Evolutionary conservation across 2,888 invertebrate species (phyloP).

Genomic region (Leptinotarsa tumamoca): DNA sequence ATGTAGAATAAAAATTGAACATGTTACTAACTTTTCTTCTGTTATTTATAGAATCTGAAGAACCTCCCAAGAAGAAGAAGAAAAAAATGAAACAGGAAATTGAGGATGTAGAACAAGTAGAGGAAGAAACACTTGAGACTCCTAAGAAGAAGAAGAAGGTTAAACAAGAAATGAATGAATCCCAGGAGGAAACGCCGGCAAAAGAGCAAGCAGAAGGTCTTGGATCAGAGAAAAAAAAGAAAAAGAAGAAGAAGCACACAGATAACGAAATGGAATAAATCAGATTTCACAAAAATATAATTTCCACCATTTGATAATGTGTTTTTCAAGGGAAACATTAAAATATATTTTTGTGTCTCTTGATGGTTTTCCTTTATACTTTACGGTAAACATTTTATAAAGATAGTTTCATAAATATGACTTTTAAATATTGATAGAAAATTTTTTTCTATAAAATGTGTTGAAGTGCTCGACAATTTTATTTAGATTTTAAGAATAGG

Average conservation of each 20-base stretch:
- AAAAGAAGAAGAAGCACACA: constrained; percentile 48
- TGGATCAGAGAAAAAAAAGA: constrained; percentile 49
- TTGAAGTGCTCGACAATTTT: not conserved
- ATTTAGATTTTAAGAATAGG: constrained; percentile 15
- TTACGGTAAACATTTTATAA: too few relatives aligned
- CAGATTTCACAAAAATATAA: too few relatives aligned
- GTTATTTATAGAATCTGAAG: constrained; percentile 37
- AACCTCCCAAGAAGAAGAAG: constrained; percentile 59
- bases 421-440: constrained; percentile 1
- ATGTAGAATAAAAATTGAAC: too few relatives aligned
- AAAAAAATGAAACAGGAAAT: constrained; percentile 57
- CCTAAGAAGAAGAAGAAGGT: constrained; percentile 55
- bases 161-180: constrained; percentile 43
- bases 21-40: not conserved
- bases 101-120: constrained; percentile 55
- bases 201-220: constrained; percentile 27
- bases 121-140: constrained; percentile 53
- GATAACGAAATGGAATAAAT: constrained; percentile 25
- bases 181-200: constrained; percentile 49
- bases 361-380: too few relatives aligned
- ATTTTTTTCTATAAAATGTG: not conserved
- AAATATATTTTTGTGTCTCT: too few relatives aligned
- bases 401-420: not conserved
- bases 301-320: too few relatives aligned
- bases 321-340: too few relatives aligned